Conservation (phyloP, 2,797 vertebrate species). For the Melanotaenia maccullochi region DNA sequence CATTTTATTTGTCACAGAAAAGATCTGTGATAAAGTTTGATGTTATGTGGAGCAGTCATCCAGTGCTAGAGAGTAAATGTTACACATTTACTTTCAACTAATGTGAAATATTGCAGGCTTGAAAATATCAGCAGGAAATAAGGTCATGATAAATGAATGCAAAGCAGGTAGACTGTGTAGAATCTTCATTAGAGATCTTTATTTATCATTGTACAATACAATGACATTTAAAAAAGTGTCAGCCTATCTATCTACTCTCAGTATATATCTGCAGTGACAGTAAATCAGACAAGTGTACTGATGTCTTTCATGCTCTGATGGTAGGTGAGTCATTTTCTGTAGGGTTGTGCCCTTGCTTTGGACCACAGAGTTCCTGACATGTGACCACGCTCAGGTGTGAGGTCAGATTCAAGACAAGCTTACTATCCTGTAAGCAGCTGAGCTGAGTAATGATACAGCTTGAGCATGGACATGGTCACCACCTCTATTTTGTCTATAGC, state of each 20-base stretch:
- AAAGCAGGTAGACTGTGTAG: conserved; percentile 35
- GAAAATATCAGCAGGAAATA: conserved; percentile 60
- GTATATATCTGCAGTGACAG: conserved; percentile 38
- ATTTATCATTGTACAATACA: no score
- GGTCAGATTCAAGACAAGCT: conserved; percentile 29
- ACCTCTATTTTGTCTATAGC: conserved; percentile 20
- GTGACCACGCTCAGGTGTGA: conserved; percentile 5
- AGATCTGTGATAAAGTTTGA: conserved; percentile 21
- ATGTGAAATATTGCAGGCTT: conserved; percentile 65
- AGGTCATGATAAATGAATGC: conserved; percentile 66
- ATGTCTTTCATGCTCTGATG: conserved; percentile 21
- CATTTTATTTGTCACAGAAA: conserved; percentile 33
- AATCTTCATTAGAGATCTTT: conserved; percentile 10
- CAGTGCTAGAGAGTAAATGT: conserved; percentile 50
- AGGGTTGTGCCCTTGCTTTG: conserved; percentile 4
- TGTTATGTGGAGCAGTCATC: conserved; percentile 25
- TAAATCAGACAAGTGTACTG: conserved; percentile 13
- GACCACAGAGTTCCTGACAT: neutral
- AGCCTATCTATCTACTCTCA: conserved; percentile 18
- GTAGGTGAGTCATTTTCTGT: neutral
- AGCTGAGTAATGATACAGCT: conserved; percentile 36
- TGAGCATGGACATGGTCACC: conserved; percentile 14
- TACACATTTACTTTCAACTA: conserved; percentile 59
- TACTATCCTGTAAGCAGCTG: conserved; percentile 34
- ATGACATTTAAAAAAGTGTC: no score